A percentile compares a stretch with the other conserved stretches of the same genome.
phyloP scores from a whole-genome alignment of 2,797 vertebrate species.

The Poliocrania exsul region DNA sequence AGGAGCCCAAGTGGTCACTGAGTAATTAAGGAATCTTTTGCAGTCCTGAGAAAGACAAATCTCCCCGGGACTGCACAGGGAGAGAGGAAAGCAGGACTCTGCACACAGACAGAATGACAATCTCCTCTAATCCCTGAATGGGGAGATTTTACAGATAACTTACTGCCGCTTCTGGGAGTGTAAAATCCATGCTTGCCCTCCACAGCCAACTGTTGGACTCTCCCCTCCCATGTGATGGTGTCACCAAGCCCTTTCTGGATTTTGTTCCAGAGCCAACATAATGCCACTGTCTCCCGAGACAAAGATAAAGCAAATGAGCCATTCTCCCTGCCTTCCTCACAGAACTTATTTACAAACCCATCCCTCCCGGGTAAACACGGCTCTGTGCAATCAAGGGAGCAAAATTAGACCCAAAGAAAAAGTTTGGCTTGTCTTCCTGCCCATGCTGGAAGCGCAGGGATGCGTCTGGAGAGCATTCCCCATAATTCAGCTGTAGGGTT shows the following conservation, averaged over 20 bases:
- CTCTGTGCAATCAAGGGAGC: neutral
- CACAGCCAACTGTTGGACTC: neutral
- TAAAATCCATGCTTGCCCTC: neutral
- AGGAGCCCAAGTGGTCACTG: neutral
- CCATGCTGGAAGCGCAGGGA: neutral
- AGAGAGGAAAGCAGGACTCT: neutral
- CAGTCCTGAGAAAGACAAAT: neutral
- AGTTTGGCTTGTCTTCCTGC: neutral
- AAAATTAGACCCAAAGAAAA: neutral
- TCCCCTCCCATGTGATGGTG: neutral
- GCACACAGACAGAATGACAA: neutral
- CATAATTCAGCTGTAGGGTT: slow-evolving; percentile 17
- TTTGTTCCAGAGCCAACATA: slow-evolving; percentile 37
- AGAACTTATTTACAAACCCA: slow-evolving; percentile 11
- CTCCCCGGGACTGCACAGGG: neutral
- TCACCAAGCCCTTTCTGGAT: slow-evolving; percentile 12
- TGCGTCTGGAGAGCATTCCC: neutral
- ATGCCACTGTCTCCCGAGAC: slow-evolving; percentile 2
- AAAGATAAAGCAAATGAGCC: slow-evolving; percentile 1
- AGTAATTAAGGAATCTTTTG: slow-evolving; percentile 1
- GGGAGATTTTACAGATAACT: neutral
- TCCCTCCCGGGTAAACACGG: neutral
- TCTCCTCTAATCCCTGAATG: neutral
- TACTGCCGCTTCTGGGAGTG: neutral
- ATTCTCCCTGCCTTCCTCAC: neutral